Evolutionary conservation across 2,113 vertebrate species (phyloP), one percentile per base, ranked within the genome.

Genomic region (Silurus asotus): DNA sequence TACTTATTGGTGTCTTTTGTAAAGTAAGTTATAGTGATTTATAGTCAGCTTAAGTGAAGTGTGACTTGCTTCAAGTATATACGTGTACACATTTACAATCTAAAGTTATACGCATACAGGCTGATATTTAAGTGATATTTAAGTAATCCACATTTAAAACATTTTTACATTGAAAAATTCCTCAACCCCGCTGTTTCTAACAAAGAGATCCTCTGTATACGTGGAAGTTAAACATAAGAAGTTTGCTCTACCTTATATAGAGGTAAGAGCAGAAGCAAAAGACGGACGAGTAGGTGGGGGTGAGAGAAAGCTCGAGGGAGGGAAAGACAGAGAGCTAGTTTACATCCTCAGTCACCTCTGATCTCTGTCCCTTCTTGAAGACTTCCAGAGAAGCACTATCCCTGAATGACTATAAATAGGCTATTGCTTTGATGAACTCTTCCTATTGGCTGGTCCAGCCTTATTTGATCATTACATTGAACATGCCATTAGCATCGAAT

Each of bases 181-280:
- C 13, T 13, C 70, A 75, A 84, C n/a, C 72, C 19, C 5, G 7
- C 17, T 13, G 25, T 69, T 79, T 62, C 59, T 80, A 56, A 49
- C 20, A 81, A 25, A 53, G 70, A 67, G 48, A 62, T 72, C 25
- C 51, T 76, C 61, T 62, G 7, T 78, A 49, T 55, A 23, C 58
- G n/a, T 11, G 25, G 25, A 81, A n/a, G 48, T n/a, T 69, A 81
- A 75, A 59, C 74, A 76, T 48, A n/a, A 37, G 81, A 56, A 25
- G 70, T 14, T 53, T 85, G 55, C 59, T 82, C 81, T 5, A 87
- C 93, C 94, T 92, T 92, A 93, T 93, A 93, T 92, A 92, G 94
- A 69, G 79, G 83, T 91, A 70, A 88, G 76, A 67, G 82, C 65
- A 28, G 87, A 75, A 87, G 69, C 67, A 84, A 74, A 28, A 15